Evolutionary conservation across 2,113 vertebrate genomes (phyloP).

Genomic region (Pipra filicauda): DNA sequence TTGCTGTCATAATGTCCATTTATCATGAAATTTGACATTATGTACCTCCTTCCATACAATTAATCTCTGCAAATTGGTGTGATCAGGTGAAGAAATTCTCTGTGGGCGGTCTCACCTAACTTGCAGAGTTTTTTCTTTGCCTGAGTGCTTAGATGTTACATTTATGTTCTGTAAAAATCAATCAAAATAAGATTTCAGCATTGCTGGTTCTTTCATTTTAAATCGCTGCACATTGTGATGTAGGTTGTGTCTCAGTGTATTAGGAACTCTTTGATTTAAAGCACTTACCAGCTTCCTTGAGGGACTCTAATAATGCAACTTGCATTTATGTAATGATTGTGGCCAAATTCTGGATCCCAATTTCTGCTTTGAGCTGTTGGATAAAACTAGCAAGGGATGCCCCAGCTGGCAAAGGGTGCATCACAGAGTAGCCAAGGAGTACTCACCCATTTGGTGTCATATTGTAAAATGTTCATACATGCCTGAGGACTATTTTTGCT

Average conservation of each 20-base stretch:
- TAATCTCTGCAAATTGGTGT: slow-evolving; percentile 16
- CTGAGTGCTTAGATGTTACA: background rate
- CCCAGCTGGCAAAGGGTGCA: background rate
- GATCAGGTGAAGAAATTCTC: slow-evolving; percentile 18
- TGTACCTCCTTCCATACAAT: background rate
- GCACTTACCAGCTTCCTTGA: background rate
- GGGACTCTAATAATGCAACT: background rate
- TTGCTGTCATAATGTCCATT: slow-evolving; percentile 27
- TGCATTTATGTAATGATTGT: background rate
- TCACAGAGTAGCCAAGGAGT: background rate
- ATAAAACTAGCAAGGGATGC: background rate
- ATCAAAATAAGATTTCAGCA: background rate
- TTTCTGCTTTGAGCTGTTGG: background rate
- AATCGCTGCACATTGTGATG: background rate
- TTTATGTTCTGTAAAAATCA: background rate
- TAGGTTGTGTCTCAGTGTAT: background rate
- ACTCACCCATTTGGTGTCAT: background rate
- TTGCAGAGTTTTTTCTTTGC: background rate
- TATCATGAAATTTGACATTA: background rate
- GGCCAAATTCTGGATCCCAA: background rate
- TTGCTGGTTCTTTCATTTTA: background rate
- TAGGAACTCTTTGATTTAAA: background rate
- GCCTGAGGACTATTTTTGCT: background rate
- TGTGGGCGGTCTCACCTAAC: background rate
- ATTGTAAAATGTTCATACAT: background rate